A percentile compares a stretch with the other conserved stretches of the same genome.
These are phyloP conservation scores for Poeciliopsis turneri DNA, from an alignment of 2,797 vertebrate genomes.

Conservation along the genomic window DNA sequence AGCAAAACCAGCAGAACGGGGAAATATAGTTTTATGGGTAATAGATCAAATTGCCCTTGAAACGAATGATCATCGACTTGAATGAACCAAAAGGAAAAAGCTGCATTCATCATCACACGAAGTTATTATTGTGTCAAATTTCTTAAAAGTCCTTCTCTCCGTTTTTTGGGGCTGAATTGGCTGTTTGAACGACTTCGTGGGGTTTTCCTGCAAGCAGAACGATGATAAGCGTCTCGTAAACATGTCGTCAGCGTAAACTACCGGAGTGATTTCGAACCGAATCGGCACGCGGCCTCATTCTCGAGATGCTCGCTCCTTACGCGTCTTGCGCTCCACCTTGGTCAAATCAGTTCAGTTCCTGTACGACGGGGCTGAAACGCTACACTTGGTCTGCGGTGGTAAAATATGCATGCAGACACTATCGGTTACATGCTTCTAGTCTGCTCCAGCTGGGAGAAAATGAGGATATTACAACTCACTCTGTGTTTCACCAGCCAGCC, in stretches of 20 bases:
- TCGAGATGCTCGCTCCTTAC: constrained; percentile 13
- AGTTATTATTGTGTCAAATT: not conserved
- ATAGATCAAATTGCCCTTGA: not conserved
- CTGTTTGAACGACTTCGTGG: not conserved
- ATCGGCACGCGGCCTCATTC: not conserved
- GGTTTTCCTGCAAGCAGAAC: not conserved
- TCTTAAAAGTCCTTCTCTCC: not conserved
- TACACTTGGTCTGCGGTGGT: constrained; percentile 69
- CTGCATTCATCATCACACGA: not conserved
- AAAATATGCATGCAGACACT: constrained; percentile 79
- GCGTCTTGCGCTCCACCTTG: constrained; percentile 28
- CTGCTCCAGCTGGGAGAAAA: constrained; percentile 72
- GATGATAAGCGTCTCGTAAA: not conserved
- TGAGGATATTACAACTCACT: constrained; percentile 74
- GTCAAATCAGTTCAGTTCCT: constrained; percentile 74
- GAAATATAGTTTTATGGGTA: not conserved
- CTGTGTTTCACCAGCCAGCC: constrained; percentile 69
- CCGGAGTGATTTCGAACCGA: not conserved
- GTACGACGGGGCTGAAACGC: constrained; percentile 69
- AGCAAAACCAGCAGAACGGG: not conserved
- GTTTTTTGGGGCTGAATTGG: not conserved
- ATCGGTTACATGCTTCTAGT: constrained; percentile 74
- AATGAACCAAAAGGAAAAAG: not conserved
- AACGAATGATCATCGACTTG: not conserved
- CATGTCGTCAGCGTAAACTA: not conserved